Base-by-base conservation (phyloP, 2,888 invertebrate genomes). In the Ellobium chinense region DNA sequence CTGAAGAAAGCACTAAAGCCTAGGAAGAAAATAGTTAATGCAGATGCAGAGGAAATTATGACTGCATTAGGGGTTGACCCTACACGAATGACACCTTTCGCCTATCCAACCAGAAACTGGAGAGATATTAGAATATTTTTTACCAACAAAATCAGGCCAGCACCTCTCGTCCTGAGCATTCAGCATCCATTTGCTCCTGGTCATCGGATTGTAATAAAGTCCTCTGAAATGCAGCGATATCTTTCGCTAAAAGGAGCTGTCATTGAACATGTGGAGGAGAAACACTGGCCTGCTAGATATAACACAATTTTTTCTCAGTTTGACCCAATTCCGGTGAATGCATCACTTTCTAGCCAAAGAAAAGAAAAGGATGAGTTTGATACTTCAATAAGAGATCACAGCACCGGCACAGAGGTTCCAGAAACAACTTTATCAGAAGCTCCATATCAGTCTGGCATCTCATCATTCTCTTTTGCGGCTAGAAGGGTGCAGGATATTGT, bases 151-250 rank as follows among this genome's bases (percentile, higher is more conserved):
- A 46, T 70, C 54, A n/a, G 14, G 54, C 27, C 27, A 3, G 37
- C 24, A 5, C 27, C 39, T 31, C 27, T 70, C n/a, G 27, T 46
- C 27, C 54, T 70, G 9, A 46, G 70, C 70, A 54, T 70, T 27
- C 70, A 70, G 46, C 70, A 70, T 31, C 70, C 70, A 14, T 70
- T 70, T 27, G 70, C 70, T 24, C 29, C 9, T 2, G 70, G 46
- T 18, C 39, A 46, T 24, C n/a, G 70, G 9, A 70, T 70, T 70
- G 46, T 70, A 24, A 54, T 70, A 34, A 39, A n/a, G 9, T 70
- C 70, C 14, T 37, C 39, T 5, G 46, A 70, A 39, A 39, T 70
- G 12, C 46, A 70, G 46, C 27, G 46, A 4, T 70, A 54, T 46
- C 34, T 70, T n/a, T 12, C 24, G 18, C 24, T 12, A 9, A 4